These are phyloP conservation scores for Ceratosolen solmsi DNA, from an alignment of 1,140 invertebrate species.

Conservation along the genomic window DNA sequence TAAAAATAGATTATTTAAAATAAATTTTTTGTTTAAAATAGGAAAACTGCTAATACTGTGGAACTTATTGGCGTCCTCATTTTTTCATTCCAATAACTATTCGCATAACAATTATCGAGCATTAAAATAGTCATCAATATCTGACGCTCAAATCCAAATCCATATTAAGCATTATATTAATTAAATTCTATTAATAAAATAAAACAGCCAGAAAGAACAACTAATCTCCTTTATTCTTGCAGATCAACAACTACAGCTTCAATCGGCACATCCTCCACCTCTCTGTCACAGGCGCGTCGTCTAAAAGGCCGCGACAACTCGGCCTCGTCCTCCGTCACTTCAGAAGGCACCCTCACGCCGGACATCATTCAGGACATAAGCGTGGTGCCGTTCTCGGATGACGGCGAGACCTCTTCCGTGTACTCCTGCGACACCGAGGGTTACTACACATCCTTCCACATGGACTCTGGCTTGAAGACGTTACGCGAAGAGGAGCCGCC, in stretches of 20 bases:
- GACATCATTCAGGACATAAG: conserved; percentile 81
- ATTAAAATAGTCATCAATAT: too few relatives aligned
- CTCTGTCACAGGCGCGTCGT: conserved; percentile 63
- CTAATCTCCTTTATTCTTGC: conserved; percentile 9
- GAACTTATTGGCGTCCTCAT: too few relatives aligned
- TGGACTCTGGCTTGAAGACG: conserved; percentile 93
- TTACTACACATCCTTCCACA: conserved; percentile 97
- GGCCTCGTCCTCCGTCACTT: conserved; percentile 86
- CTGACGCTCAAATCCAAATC: too few relatives aligned
- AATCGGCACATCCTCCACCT: conserved; percentile 69
- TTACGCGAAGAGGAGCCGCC: conserved; percentile 83
- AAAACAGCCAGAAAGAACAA: too few relatives aligned
- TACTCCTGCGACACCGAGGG: conserved; percentile 97
- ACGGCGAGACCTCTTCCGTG: conserved; percentile 92
- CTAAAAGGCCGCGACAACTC: conserved; percentile 78
- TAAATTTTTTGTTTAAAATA: too few relatives aligned
- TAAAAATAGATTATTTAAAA: too few relatives aligned
- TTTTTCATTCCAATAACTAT: too few relatives aligned
- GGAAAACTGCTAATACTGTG: too few relatives aligned
- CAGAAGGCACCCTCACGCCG: conserved; percentile 88
- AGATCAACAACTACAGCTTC: conserved; percentile 70
- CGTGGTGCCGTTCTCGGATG: conserved; percentile 81
- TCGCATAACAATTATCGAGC: too few relatives aligned
- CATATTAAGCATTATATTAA: too few relatives aligned
- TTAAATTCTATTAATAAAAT: too few relatives aligned